A percentile compares a stretch with the other conserved stretches of the same genome.
Evolutionary conservation across 2,797 vertebrate genomes (phyloP).

Genomic region (Toxotes lorentzi): DNA sequence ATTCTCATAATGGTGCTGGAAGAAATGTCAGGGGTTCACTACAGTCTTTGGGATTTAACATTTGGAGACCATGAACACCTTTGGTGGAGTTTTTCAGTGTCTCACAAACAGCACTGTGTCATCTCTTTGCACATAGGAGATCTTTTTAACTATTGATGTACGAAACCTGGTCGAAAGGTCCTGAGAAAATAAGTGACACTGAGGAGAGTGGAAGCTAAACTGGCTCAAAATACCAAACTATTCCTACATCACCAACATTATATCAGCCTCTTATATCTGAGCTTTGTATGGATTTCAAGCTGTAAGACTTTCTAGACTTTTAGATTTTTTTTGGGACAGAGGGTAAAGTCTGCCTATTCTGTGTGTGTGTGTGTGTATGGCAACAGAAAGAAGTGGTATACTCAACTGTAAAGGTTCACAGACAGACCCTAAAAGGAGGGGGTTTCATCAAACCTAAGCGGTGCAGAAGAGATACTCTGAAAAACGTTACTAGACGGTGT

Average conservation of each 20-base stretch:
- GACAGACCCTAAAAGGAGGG: background rate
- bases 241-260: too few relatives aligned
- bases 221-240: too few relatives aligned
- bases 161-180: background rate
- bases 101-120: background rate
- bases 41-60: background rate
- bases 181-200: background rate
- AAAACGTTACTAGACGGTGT: conserved; percentile 10
- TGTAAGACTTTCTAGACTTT: too few relatives aligned
- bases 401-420: background rate
- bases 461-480: background rate
- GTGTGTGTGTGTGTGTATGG: background rate
- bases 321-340: background rate
- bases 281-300: too few relatives aligned
- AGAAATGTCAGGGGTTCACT: background rate
- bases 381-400: background rate
- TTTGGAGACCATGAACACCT: background rate
- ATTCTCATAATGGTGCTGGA: background rate
- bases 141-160: conserved; percentile 1
- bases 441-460: background rate
- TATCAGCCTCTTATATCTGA: too few relatives aligned
- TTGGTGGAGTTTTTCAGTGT: background rate
- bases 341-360: background rate
- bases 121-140: background rate
- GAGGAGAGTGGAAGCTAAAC: background rate